Evolutionary conservation across 2,113 vertebrate species (phyloP), one percentile per base, ranked within the genome.

Genomic region (Phoenicopterus ruber): DNA sequence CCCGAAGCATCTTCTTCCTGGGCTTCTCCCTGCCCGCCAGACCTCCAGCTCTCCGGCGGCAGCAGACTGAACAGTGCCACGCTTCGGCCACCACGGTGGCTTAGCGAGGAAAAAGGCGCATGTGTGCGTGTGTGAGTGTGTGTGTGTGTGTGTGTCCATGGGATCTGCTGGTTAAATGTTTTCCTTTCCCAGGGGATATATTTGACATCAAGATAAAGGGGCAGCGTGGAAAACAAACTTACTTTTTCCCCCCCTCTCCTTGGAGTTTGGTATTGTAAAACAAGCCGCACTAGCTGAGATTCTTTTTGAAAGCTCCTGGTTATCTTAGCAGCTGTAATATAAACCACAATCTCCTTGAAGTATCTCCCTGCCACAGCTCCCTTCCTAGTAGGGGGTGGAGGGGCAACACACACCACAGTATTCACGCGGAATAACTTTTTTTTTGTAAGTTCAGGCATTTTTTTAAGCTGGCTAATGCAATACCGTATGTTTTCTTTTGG

Each of bases 151-250:
- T 83, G 85, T 92, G 90, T 86, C 93, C 86, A 82, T 93, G 95
- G 93, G 89, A 96, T 96, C 96, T 96, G 93, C 94, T 95, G 94
- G 58, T 95, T 94, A 91, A 97, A 97, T 96, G 96, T 97, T 97
- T 97, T 97, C 95, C 91, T 96, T 97, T 97, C 96, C 96, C 97
- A 96, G 95, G 91, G 96, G 91, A 97, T 97, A 95, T 97, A 95
- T 97, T 97, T 97, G 89, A 97, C 95, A 97, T 90, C 96, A 90
- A 97, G 97, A 97, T 97, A 93, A 97, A 97, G 89, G 63, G 89
- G 81, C 78, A 97, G 96, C 0, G 19, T 83, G 89, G 97, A 97
- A 97, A 97, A 97, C 94, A 97, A 97, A 97, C 95, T 96, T 88
- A 90, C 93, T 97, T 93, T 67, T 5, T 2, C 13, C 47, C 46